Evolutionary conservation across 2,888 invertebrate species (phyloP).

Genomic region (Platycheirus albimanus): DNA sequence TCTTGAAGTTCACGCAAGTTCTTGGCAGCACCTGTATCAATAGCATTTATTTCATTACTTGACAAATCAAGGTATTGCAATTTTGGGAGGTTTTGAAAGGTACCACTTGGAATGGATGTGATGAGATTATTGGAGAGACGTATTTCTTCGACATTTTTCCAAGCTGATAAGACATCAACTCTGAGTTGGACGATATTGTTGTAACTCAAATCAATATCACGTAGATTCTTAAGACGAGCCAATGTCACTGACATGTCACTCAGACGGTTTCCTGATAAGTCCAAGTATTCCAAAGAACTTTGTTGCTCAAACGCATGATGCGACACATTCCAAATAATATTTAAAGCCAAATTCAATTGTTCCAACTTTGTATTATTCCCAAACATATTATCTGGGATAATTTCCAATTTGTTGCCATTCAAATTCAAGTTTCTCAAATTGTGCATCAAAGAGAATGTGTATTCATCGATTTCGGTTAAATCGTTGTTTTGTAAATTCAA

Average conservation of each 20-base stretch:
- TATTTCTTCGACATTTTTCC: constrained; percentile 88
- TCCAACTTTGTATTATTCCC: constrained; percentile 86
- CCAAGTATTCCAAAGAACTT: constrained; percentile 88
- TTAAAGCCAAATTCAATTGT: constrained; percentile 89
- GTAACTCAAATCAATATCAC: constrained; percentile 89
- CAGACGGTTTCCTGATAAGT: constrained; percentile 90
- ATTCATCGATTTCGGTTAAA: constrained; percentile 86
- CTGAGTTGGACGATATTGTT: constrained; percentile 89
- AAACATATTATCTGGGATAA: constrained; percentile 87
- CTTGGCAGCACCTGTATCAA: constrained; percentile 89
- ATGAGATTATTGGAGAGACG: constrained; percentile 90
- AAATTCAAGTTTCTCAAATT: constrained; percentile 88
- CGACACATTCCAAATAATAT: constrained; percentile 88
- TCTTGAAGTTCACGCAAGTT: constrained; percentile 88
- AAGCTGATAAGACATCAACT: constrained; percentile 87
- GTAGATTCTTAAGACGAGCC: constrained; percentile 87
- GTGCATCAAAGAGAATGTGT: constrained; percentile 86
- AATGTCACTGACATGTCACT: constrained; percentile 88
- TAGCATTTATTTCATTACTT: constrained; percentile 89
- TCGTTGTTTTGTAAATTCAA: constrained; percentile 90
- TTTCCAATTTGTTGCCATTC: constrained; percentile 89
- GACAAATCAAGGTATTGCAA: constrained; percentile 90
- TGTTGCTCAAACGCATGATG: constrained; percentile 86
- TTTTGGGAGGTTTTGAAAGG: constrained; percentile 88
- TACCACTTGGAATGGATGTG: constrained; percentile 87